These are phyloP conservation scores for Pempheris klunzingeri DNA, from an alignment of 2,797 vertebrate species.

Conservation along the genomic window DNA sequence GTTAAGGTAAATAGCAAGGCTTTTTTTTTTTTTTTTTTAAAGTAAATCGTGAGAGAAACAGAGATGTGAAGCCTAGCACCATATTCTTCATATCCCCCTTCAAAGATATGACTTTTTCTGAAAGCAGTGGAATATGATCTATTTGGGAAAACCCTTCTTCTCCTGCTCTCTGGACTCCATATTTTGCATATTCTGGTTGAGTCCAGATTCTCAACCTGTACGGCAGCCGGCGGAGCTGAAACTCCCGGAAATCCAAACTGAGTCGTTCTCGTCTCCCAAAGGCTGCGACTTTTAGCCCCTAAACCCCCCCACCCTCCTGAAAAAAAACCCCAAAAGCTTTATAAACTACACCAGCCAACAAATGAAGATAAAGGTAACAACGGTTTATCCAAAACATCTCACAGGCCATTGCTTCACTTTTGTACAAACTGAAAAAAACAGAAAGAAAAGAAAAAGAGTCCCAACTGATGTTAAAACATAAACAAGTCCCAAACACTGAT, in stretches of 20 bases:
- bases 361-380: conserved; percentile 75
- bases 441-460: conserved; percentile 55
- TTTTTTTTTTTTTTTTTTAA: conserved; percentile 80
- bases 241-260: conserved; percentile 20
- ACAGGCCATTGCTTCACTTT: conserved; percentile 77
- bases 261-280: conserved; percentile 67
- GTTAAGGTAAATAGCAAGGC: conserved; percentile 87
- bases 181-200: conserved; percentile 79
- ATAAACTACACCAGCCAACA: conserved; percentile 89
- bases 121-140: conserved; percentile 26
- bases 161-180: conserved; percentile 48
- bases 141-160: conserved; percentile 10
- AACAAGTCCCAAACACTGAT: conserved; percentile 90
- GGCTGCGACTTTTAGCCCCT: conserved; percentile 80
- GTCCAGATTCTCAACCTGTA: conserved; percentile 55
- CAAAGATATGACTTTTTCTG: conserved; percentile 18
- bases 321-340: conserved; percentile 83
- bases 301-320: conserved; percentile 72
- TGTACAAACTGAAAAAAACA: conserved; percentile 73
- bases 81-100: conserved; percentile 57
- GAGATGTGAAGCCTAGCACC: conserved; percentile 80
- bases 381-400: conserved; percentile 84
- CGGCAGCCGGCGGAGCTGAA: conserved; percentile 26
- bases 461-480: conserved; percentile 84
- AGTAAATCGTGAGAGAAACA: conserved; percentile 77